Evolutionary conservation across 2,888 invertebrate species (phyloP), one percentile per base, ranked within the genome.

Genomic region (Nasonia oneida): DNA sequence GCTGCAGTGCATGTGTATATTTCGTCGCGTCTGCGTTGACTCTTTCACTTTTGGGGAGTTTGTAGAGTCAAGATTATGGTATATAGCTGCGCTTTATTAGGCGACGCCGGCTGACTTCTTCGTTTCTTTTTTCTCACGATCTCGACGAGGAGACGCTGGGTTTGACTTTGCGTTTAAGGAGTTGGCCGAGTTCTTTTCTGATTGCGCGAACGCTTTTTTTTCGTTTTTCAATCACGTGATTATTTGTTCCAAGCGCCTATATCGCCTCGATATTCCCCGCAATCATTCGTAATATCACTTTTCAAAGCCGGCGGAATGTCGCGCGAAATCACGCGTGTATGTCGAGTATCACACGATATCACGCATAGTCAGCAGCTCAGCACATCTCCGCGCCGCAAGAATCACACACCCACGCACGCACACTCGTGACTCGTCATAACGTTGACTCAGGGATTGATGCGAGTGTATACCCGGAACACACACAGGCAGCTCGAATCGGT

Each of bases 21-120:
- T 15, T 80, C 8, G 23, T 12, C 5, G 39, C 23, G 47, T 42
- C 23, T 42, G 39, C 61, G 47, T 79, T 79, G 78, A 67, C 67
- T 79, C 67, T 79, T 79, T 79, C 67, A 50, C 42, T 79, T 67
- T 47, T 79, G 18, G 33, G 47, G 33, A 67, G 47, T 67, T 67
- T 4, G 33, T 23, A 61, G 10, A 70, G 71, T 42, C 3, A 10
- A 33, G 53, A 12, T 76, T 61, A 61, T 23, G 57, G 57, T 61
- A n/a, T 61, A 15, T 50, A 15, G 18, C 14, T 61, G 18, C 14
- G 61, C 61, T 61, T 61, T 61, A 61, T 23, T 61, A 23, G 10
- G 10, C 2, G n/a, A 23, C 23, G n/a, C 1, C 23, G 23, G 23
- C 23, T 61, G 23, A 23, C 2, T 61, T 23, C 8, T 61, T 15